A percentile compares a stretch with the other conserved stretches of the same genome.
These are phyloP conservation scores for Idaea straminata DNA, from an alignment of 2,888 invertebrate genomes.

Conservation along the genomic window DNA sequence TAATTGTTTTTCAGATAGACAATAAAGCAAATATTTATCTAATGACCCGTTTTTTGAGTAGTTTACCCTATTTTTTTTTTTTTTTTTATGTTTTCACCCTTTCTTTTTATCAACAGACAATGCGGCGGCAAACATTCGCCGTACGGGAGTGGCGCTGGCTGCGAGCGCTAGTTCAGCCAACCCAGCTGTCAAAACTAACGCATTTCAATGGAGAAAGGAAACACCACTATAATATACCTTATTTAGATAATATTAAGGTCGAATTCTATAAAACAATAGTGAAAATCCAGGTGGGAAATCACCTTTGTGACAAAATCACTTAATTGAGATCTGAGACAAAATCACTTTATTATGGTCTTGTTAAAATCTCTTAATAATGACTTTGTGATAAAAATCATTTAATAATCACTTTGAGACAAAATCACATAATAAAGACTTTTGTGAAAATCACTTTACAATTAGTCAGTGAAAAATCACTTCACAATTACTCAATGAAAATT, in stretches of 20 bases:
- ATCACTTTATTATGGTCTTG: no score
- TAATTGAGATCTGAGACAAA: not conserved
- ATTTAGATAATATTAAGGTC: no score
- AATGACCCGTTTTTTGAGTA: no score
- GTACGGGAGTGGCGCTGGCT: constrained; percentile 77
- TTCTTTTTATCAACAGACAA: constrained; percentile 54
- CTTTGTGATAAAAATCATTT: no score
- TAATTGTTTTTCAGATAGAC: no score
- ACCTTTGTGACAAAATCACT: not conserved
- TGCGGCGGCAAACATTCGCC: constrained; percentile 82
- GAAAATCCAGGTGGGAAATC: not conserved
- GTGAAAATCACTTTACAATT: no score
- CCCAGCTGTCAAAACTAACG: constrained; percentile 85
- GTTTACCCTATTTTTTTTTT: not conserved
- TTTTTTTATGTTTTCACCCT: not conserved
- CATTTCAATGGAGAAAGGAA: constrained; percentile 92
- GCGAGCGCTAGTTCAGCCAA: constrained; percentile 79
- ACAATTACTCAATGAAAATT: no score
- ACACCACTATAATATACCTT: constrained; percentile 55
- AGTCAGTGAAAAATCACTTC: no score
- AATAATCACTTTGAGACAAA: no score
- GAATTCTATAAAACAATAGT: not conserved
- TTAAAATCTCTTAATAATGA: no score
- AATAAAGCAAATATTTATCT: no score
- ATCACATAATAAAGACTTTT: no score